Percentiles rank a stretch among this genome's conserved stretches.
Conservation (phyloP, 2,888 invertebrate genomes). For the Ferrisia virgata region DNA sequence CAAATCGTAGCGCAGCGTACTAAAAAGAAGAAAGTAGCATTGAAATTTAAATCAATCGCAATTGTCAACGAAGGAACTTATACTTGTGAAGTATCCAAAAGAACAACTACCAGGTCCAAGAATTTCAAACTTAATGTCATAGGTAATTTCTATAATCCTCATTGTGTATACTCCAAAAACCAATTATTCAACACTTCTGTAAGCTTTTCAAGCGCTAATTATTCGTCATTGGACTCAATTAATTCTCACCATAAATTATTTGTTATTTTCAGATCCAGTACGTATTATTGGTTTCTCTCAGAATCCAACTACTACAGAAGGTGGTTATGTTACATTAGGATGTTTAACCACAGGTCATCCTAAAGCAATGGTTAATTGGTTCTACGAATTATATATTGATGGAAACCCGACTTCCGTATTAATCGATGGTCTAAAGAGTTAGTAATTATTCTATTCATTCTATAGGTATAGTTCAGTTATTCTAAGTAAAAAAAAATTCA, state of each 20-base stretch:
- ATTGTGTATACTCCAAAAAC: no score
- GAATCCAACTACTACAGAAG: not conserved
- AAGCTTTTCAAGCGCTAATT: not conserved
- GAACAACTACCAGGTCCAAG: not conserved
- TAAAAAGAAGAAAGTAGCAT: conserved; percentile 4
- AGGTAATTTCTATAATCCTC: not conserved
- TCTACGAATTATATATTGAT: not conserved
- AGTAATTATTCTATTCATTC: no score
- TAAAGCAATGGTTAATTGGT: not conserved
- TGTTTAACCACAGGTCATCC: not conserved
- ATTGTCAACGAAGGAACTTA: not conserved
- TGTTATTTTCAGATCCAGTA: not conserved
- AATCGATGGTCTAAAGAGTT: not conserved
- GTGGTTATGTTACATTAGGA: not conserved
- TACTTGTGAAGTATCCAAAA: not conserved
- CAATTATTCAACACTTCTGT: not conserved
- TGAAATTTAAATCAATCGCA: not conserved
- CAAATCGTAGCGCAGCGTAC: not conserved
- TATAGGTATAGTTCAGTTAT: no score
- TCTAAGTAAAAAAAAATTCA: no score
- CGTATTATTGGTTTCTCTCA: not conserved
- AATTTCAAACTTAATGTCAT: conserved; percentile 18
- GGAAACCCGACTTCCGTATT: not conserved
- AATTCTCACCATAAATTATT: not conserved
- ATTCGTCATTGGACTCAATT: no score